Conservation (phyloP, 2,113 vertebrate species). For the Ophthalmolycus amberensis region DNA sequence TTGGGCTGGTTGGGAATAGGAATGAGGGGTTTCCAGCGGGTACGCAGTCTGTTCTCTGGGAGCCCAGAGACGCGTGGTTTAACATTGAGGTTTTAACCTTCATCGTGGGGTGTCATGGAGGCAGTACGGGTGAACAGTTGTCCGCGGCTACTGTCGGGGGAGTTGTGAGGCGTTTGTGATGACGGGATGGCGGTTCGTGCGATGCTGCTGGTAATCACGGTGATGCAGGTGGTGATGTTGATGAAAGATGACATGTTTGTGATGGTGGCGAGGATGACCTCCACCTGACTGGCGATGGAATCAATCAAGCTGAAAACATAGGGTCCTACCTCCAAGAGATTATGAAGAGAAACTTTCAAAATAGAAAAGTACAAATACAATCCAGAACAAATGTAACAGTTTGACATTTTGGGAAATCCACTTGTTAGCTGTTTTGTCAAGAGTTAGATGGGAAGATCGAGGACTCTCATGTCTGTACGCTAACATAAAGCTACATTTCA, state of each 20-base stretch:
- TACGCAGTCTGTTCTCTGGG: slow-evolving; percentile 58
- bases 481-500: not conserved
- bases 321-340: too few species aligned
- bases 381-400: too few species aligned
- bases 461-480: not conserved
- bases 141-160: not conserved
- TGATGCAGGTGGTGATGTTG: not conserved
- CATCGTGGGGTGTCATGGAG: slow-evolving; percentile 8
- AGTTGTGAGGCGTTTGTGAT: not conserved
- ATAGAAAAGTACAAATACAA: not conserved
- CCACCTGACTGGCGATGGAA: not conserved
- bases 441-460: not conserved
- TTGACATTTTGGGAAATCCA: not conserved
- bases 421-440: not conserved
- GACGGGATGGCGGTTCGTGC: not conserved
- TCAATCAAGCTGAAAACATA: not conserved
- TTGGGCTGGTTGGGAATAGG: slow-evolving; percentile 57
- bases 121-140: not conserved
- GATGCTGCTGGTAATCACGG: not conserved
- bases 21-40: slow-evolving; percentile 59
- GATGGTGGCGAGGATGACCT: not conserved
- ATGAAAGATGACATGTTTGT: not conserved
- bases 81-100: slow-evolving; percentile 74
- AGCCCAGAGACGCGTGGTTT: slow-evolving; percentile 49
- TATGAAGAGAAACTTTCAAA: not conserved